Conservation (phyloP, 2,888 invertebrate genomes). For the Synergus umbraculus region DNA sequence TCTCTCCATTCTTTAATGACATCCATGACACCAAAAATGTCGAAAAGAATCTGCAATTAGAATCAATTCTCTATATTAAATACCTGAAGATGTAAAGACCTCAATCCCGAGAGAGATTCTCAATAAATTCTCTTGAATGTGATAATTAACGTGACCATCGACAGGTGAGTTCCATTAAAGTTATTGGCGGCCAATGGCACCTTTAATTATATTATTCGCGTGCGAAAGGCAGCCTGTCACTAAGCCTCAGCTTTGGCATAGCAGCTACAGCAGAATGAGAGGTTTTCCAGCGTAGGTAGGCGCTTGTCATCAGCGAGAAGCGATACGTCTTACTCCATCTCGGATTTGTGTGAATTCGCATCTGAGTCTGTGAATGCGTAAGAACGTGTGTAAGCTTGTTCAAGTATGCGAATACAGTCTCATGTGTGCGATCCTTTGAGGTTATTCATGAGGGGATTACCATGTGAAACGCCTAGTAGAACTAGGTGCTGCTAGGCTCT, state of each 20-base stretch:
- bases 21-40: not conserved
- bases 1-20: not conserved
- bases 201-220: conserved; percentile 61
- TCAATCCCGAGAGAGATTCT: not conserved
- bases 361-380: conserved; percentile 28
- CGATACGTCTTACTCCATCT: conserved; percentile 27
- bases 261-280: conserved; percentile 63
- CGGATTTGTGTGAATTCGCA: conserved; percentile 24
- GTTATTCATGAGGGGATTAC: conserved; percentile 75
- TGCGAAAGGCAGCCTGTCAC: conserved; percentile 53
- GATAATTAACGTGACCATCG: conserved; percentile 34
- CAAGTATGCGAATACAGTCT: not conserved
- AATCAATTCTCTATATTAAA: not conserved
- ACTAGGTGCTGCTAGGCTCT: conserved; percentile 49
- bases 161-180: conserved; percentile 36
- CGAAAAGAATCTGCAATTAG: not conserved
- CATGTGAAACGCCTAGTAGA: conserved; percentile 71
- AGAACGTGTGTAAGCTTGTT: conserved; percentile 11
- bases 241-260: conserved; percentile 62
- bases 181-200: conserved; percentile 53
- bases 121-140: conserved; percentile 24
- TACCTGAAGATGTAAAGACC: not conserved
- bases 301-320: conserved; percentile 27
- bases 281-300: conserved; percentile 49
- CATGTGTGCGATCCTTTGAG: conserved; percentile 63